Percentiles rank a stretch among this genome's conserved stretches.
Conservation (phyloP, 2,113 vertebrate species). For the Philantomba maxwellii region DNA sequence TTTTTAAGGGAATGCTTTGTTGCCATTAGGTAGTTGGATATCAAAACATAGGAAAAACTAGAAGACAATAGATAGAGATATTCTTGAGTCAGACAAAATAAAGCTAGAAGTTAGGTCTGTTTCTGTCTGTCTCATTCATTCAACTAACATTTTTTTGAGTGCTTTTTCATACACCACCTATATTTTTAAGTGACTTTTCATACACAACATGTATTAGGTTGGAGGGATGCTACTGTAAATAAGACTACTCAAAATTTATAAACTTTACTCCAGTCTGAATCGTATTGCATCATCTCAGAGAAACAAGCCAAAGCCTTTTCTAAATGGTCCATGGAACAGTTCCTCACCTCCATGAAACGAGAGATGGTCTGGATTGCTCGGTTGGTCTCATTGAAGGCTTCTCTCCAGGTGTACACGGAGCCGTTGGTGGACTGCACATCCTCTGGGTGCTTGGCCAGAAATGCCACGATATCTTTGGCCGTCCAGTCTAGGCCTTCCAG, state of each 20-base stretch:
- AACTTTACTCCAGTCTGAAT: not conserved
- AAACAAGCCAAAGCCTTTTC: not conserved
- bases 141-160: not conserved
- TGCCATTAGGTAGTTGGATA: not conserved
- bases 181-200: not conserved
- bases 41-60: not conserved
- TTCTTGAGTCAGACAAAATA: not conserved
- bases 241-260: not conserved
- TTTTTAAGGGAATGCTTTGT: not conserved
- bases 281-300: not conserved
- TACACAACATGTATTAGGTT: not conserved
- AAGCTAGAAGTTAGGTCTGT: not conserved
- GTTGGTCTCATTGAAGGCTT: constrained; percentile 94
- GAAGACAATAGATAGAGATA: not conserved
- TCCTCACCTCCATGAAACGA: constrained; percentile 94
- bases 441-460: constrained; percentile 85
- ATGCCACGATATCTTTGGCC: constrained; percentile 82
- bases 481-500: constrained; percentile 87
- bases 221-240: not conserved
- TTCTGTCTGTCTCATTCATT: not conserved
- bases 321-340: not conserved
- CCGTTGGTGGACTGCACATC: constrained; percentile 69
- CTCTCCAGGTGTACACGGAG: constrained; percentile 88
- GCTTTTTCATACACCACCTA: not conserved
- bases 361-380: constrained; percentile 90